Evolutionary conservation across 2,797 vertebrate species (phyloP), one percentile per base, ranked within the genome.

Genomic region (Acipenser ruthenus): DNA sequence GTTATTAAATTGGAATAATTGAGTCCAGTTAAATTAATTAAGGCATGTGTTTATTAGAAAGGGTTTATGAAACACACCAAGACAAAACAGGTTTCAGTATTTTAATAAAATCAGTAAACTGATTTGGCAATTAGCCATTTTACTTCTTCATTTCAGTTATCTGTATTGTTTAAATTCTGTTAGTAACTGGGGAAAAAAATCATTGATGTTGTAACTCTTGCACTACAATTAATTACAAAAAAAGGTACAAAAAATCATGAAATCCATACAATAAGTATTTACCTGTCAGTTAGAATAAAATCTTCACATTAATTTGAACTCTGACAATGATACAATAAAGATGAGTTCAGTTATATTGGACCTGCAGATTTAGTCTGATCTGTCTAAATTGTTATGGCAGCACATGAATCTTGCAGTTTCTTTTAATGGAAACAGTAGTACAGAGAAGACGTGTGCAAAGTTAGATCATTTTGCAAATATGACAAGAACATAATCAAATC

Each of bases 381-480:
- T 64, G 23, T 50, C 6, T n/a, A 37, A 8, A 47, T 12, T 49
- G 11, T 49, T 55, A 13, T 50, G 52, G 49, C 61, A 64, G 50
- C 11, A 15, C 10, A 52, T 49, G 53, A 48, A 50, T 56, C 67
- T 62, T 52, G 53, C 13, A 8, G 48, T 58, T 50, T 68, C 49
- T 63, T 68, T 49, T 68, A 50, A 71, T 69, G 69, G 51, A 37
- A 37, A 37, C 3, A 23, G 56, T 58, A 37, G 60, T 67, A 67
- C 59, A 65, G 60, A 67, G 53, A 49, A 67, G 60, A 73, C 68
- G 60, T 63, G 70, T 71, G 62, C 65, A 70, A 71, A 68, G 50
- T 68, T 65, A 70, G 63, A 66, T 68, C 74, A 73, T 67, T 74
- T 78, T 73, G 69, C 70, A 71, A 75, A 66, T 60, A 63, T 74